These are phyloP conservation scores for Cephalopterus ornatus DNA, from an alignment of 2,113 vertebrate species.

Conservation along the genomic window DNA sequence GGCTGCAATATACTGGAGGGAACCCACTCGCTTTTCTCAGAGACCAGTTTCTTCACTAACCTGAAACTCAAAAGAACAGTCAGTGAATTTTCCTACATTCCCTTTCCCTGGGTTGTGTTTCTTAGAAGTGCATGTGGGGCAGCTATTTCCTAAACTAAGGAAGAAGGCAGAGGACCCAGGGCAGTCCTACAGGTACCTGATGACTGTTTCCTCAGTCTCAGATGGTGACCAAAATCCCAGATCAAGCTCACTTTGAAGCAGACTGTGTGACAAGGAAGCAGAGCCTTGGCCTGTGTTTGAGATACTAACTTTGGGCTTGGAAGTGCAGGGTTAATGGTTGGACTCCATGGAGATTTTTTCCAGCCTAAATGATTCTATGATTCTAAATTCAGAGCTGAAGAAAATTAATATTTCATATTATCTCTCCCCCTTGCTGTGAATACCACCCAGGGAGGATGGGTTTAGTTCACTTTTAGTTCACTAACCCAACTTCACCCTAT, in stretches of 20 bases:
- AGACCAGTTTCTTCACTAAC: constrained; percentile 86
- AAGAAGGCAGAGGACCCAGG: not conserved
- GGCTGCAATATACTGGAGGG: constrained; percentile 79
- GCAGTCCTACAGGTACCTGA: not conserved
- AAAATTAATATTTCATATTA: not conserved
- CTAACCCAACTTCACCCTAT: not conserved
- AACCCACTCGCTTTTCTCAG: constrained; percentile 82
- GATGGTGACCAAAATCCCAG: not conserved
- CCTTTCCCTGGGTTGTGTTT: not conserved
- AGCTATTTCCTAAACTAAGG: not conserved
- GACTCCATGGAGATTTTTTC: not conserved
- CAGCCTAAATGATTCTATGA: not conserved
- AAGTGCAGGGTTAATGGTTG: not conserved
- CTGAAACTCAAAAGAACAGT: constrained; percentile 68
- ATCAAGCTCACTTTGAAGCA: not conserved
- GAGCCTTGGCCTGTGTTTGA: not conserved
- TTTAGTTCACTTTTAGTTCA: not conserved
- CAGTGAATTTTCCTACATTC: not conserved
- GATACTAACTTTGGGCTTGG: not conserved
- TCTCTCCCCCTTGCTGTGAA: not conserved
- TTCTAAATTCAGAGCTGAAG: not conserved
- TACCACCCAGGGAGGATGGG: not conserved
- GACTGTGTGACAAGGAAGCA: not conserved
- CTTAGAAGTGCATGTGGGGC: not conserved
- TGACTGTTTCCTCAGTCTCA: not conserved